Percentiles rank a stretch among this genome's conserved stretches.
These are phyloP conservation scores for Phrynocephalus vlangalii DNA, from an alignment of 2,797 vertebrate genomes.

Conservation along the genomic window DNA sequence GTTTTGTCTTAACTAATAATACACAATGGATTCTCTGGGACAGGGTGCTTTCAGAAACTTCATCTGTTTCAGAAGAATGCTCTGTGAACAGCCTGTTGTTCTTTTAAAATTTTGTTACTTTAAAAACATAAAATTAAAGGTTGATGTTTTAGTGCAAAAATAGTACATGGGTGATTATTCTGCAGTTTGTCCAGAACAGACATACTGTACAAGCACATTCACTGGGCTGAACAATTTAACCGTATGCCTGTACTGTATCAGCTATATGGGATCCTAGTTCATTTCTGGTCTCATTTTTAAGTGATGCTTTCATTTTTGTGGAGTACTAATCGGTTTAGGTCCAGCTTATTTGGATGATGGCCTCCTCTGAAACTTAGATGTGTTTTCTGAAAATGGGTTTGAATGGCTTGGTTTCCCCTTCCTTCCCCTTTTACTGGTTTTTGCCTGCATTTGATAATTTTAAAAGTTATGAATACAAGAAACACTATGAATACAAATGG, in stretches of 20 bases:
- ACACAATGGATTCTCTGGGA: neutral
- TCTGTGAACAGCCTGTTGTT: too few species aligned
- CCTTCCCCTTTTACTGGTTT: neutral
- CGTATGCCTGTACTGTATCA: neutral
- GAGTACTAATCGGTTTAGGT: neutral
- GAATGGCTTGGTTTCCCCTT: neutral
- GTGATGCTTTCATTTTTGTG: neutral
- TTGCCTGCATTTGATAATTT: neutral
- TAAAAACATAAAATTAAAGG: too few species aligned
- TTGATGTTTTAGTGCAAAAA: too few species aligned
- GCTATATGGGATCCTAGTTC: neutral
- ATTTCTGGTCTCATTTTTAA: neutral
- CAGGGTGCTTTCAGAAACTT: neutral
- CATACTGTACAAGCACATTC: neutral
- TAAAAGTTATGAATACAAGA: too few species aligned
- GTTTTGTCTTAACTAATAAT: slow-evolving; percentile 32
- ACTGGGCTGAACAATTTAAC: neutral
- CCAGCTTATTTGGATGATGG: neutral
- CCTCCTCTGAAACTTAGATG: neutral
- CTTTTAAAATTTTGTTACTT: too few species aligned
- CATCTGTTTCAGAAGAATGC: too few species aligned
- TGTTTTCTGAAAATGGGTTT: neutral
- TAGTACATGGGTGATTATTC: too few species aligned
- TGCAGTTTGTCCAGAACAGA: neutral
- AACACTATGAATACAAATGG: slow-evolving; percentile 16